phyloP scores from a whole-genome alignment of 1,140 invertebrate genomes.

The Araneus ventricosus region DNA sequence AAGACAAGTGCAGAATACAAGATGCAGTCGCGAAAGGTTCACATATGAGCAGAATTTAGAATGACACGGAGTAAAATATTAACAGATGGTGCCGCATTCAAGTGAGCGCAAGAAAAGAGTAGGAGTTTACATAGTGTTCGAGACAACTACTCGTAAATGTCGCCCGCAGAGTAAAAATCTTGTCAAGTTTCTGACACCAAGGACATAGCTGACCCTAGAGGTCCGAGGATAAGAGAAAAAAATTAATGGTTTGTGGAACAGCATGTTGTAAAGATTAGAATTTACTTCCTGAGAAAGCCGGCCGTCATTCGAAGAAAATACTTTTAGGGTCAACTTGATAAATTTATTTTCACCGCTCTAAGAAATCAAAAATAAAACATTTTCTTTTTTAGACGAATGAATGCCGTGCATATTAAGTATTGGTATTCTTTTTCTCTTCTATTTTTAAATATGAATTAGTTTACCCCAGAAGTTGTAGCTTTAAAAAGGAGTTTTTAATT shows the following conservation, averaged over 20 bases:
- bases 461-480: too few species aligned
- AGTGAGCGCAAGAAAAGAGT: not conserved
- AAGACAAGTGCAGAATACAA: not conserved
- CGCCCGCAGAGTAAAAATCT: not conserved
- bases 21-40: not conserved
- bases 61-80: not conserved
- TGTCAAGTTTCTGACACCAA: slow-evolving; percentile 31
- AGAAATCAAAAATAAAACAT: too few species aligned
- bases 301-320: not conserved
- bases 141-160: not conserved
- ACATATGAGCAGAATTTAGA: slow-evolving; percentile 4
- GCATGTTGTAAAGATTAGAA: not conserved
- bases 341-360: too few species aligned
- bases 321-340: not conserved
- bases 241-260: not conserved
- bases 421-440: too few species aligned
- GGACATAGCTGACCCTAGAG: not conserved
- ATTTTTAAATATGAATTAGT: too few species aligned
- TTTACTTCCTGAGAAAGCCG: not conserved
- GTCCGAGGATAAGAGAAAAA: not conserved
- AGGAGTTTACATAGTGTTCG: not conserved
- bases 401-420: too few species aligned
- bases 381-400: too few species aligned
- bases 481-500: too few species aligned
- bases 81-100: not conserved